Evolutionary conservation across 2,113 vertebrate species (phyloP).

Genomic region (Callopanchax toddi): DNA sequence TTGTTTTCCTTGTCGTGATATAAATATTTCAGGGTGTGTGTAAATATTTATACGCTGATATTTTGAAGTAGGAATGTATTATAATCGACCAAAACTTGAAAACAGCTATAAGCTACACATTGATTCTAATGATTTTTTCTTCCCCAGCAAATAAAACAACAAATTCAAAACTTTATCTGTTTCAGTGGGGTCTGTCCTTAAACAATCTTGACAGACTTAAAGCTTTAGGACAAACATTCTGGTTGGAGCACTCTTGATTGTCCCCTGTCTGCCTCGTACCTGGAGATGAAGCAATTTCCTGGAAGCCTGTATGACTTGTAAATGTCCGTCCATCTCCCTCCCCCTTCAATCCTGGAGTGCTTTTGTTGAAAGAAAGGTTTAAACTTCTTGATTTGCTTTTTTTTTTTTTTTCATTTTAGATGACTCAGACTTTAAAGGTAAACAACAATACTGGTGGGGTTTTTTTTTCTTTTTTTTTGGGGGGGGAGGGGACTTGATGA

Average conservation of each 20-base stretch:
- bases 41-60: background rate
- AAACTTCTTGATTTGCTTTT: background rate
- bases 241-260: background rate
- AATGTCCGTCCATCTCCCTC: background rate
- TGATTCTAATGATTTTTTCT: slow-evolving; percentile 12
- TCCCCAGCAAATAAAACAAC: slow-evolving; percentile 9
- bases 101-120: slow-evolving; percentile 8
- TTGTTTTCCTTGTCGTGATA: background rate
- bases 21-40: background rate
- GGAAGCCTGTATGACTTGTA: background rate
- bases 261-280: background rate
- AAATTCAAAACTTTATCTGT: slow-evolving; percentile 32
- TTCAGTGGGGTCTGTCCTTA: slow-evolving; percentile 17
- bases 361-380: background rate
- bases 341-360: background rate
- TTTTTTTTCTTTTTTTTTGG: no score
- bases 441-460: no score
- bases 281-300: slow-evolving; percentile 1
- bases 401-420: background rate
- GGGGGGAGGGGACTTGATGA: background rate
- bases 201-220: background rate
- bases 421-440: background rate
- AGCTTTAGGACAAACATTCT: background rate
- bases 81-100: no score
- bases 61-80: background rate